Percentiles rank a stretch among this genome's conserved stretches.
Evolutionary conservation across 2,888 invertebrate genomes (phyloP).

Genomic region (Danaus chrysippus): DNA sequence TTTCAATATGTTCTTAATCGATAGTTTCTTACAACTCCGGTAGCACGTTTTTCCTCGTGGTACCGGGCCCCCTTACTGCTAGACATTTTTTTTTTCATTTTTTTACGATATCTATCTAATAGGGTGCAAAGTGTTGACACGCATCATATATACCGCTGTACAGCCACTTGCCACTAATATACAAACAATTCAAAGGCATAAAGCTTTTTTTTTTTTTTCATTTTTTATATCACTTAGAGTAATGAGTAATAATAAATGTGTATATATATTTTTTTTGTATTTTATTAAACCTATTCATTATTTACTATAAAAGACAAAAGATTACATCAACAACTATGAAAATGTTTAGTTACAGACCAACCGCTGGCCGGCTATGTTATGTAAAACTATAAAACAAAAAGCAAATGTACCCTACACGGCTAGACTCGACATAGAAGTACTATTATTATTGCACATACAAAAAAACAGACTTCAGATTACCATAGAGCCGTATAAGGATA

Average conservation of each 20-base stretch:
- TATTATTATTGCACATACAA: slow-evolving; percentile 75
- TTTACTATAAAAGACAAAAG: slow-evolving; percentile 75
- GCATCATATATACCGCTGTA: slow-evolving; percentile 50
- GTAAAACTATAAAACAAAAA: slow-evolving; percentile 51
- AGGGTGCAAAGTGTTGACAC: slow-evolving; percentile 68
- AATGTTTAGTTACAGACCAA: slow-evolving; percentile 24
- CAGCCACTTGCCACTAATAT: slow-evolving; percentile 47
- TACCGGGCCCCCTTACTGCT: slow-evolving; percentile 13
- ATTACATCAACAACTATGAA: slow-evolving; percentile 73
- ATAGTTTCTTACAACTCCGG: slow-evolving; percentile 45
- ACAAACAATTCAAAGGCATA: slow-evolving; percentile 76
- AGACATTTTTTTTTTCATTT: slow-evolving; percentile 43
- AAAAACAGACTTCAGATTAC: slow-evolving; percentile 60
- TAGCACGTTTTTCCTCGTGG: slow-evolving; percentile 14
- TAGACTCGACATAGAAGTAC: slow-evolving; percentile 70
- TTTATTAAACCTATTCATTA: slow-evolving; percentile 69
- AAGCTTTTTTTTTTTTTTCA: slow-evolving; percentile 72
- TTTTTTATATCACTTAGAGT: slow-evolving; percentile 64
- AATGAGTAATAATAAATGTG: slow-evolving; percentile 74
- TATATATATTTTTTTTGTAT: slow-evolving; percentile 79
- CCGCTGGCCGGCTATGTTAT: slow-evolving; percentile 18
- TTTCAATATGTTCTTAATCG: slow-evolving; percentile 66
- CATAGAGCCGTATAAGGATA: slow-evolving; percentile 39
- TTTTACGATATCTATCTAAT: slow-evolving; percentile 70
- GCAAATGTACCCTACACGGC: slow-evolving; percentile 71